Evolutionary conservation across 2,113 vertebrate species (phyloP), one percentile per base, ranked within the genome.

Genomic region (Oostethus manadensis): DNA sequence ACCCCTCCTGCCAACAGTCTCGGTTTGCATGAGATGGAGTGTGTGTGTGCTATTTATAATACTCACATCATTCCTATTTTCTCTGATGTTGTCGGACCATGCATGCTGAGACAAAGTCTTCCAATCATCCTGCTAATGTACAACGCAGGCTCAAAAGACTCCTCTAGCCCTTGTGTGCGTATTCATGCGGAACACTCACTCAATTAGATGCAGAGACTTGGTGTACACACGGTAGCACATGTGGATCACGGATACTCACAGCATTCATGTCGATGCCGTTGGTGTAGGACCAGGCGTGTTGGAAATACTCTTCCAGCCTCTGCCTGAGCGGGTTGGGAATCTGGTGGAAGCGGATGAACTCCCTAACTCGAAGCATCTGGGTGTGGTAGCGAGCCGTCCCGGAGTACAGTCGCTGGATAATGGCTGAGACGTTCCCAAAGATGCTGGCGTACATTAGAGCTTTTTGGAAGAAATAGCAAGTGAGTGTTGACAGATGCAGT

Each of bases 401-500:
- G 0, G 92, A 94, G 84, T 94, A 95, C 15, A 94, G 81, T 6
- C 93, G 85, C 89, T 94, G 93, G 87, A 94, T 95, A 79, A 94
- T 95, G 68, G 93, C 93, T 0, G 93, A 95, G 17, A 94, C 93
- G 4, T 94, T 94, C 49, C 93, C 93, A 17, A 95, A 94, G 84
- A 95, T 95, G 38, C 93, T 94, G 88, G 93, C 92, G 1, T 94
- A 95, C 93, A 95, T 94, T 63, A 94, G 87, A 0, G 93, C 93
- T 94, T 81, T 0, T 35, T 51, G 55, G 38, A 23, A 35, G 58
- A 57, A 61, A 58, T 22, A 3, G 33, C 0, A 10, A 8, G 33
- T 18, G 13, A 54, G 17, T 18, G 26, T 8, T 17, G 50, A 51
- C 10, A 9, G 23, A 51, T 33, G n/a, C 33, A 8, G 23, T 17